Conservation (phyloP, 2,113 vertebrate genomes). For the Lophura nycthemera region DNA sequence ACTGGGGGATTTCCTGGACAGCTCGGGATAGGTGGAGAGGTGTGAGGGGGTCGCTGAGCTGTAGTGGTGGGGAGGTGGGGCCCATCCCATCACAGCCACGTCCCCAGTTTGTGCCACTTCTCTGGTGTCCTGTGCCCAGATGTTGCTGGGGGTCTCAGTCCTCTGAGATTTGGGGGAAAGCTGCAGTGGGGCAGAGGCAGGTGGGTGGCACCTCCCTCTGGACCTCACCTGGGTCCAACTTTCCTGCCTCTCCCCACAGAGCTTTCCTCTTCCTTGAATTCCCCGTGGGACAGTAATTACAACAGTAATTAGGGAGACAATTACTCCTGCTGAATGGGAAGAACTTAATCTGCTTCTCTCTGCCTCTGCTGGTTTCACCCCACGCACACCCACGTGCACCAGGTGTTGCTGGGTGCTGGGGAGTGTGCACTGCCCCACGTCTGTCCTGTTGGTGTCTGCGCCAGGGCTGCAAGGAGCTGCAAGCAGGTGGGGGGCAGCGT, state of each 20-base stretch:
- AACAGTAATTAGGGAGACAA: conserved; percentile 14
- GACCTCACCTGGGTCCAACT: neutral
- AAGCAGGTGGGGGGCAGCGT: accelerated
- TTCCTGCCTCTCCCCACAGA: neutral
- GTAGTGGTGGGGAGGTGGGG: neutral
- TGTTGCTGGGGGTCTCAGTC: accelerated
- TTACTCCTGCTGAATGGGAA: conserved; percentile 25
- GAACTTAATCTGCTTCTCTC: conserved; percentile 25
- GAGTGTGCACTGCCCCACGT: accelerated
- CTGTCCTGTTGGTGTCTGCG: accelerated
- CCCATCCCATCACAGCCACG: neutral
- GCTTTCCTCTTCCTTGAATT: neutral
- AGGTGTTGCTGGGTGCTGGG: neutral
- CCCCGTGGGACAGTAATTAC: conserved; percentile 20
- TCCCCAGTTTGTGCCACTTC: no score
- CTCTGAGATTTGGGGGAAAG: neutral
- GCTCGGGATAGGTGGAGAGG: neutral
- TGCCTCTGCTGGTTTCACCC: neutral
- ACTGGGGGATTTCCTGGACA: accelerated
- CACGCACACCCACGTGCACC: neutral
- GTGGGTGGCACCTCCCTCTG: neutral
- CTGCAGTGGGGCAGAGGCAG: neutral
- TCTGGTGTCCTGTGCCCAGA: accelerated
- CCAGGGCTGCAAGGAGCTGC: accelerated
- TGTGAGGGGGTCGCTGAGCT: accelerated